Conservation (phyloP, 2,888 invertebrate species). For the Drosophila nr. perissopoda region DNA sequence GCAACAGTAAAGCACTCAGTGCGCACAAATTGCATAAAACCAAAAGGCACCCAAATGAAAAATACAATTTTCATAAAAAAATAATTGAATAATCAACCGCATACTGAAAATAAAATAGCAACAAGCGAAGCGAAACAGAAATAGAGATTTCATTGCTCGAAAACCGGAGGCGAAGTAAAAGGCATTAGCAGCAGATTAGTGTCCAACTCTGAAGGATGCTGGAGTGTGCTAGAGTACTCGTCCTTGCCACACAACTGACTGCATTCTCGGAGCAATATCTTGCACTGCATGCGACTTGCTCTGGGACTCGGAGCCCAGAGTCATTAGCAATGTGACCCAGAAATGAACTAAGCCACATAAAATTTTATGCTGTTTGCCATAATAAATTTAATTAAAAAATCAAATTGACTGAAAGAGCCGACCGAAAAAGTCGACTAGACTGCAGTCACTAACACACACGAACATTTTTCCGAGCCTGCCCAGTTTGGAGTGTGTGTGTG, state of each 20-base stretch:
- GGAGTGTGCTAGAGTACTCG: not conserved
- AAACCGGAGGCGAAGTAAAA: conserved; percentile 37
- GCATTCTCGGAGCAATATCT: conserved; percentile 33
- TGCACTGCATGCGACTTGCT: conserved; percentile 15
- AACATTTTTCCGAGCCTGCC: conserved; percentile 16
- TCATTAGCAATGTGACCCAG: conserved; percentile 74
- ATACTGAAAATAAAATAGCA: conserved; percentile 18
- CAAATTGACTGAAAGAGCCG: conserved; percentile 56
- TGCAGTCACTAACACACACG: not conserved
- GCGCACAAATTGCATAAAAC: conserved; percentile 37
- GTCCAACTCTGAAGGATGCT: conserved; percentile 19
- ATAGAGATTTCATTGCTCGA: conserved; percentile 4
- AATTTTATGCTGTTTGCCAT: conserved; percentile 71
- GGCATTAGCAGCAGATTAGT: conserved; percentile 72
- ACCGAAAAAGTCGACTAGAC: conserved; percentile 9
- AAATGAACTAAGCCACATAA: conserved; percentile 69
- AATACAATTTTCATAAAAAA: conserved; percentile 57
- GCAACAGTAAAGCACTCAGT: conserved; percentile 8
- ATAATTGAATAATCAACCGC: conserved; percentile 61
- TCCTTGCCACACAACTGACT: conserved; percentile 16
- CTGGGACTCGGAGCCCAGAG: conserved; percentile 31
- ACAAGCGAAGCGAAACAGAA: not conserved
- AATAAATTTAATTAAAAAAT: conserved; percentile 78
- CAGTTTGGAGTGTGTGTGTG: not conserved
- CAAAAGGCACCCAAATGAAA: conserved; percentile 45